Conservation (phyloP, 2,888 invertebrate genomes). For the Blera fallax region DNA sequence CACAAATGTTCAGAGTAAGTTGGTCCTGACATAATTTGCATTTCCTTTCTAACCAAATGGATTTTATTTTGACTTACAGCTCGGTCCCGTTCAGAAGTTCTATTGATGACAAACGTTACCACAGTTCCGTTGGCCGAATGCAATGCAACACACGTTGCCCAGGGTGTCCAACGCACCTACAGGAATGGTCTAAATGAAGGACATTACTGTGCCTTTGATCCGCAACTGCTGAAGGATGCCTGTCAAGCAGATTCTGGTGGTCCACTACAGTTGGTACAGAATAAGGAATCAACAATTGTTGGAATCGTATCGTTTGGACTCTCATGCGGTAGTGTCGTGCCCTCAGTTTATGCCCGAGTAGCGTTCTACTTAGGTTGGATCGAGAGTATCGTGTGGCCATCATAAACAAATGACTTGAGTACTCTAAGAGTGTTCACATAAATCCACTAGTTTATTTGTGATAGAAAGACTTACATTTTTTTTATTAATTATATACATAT, state of each 20-base stretch:
- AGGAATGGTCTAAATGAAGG: conserved; percentile 50
- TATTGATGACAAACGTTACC: conserved; percentile 74
- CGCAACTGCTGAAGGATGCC: conserved; percentile 62
- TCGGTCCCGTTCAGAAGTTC: conserved; percentile 52
- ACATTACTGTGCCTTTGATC: conserved; percentile 74
- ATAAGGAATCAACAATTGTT: conserved; percentile 53
- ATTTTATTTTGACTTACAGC: conserved; percentile 44
- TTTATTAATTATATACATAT: not conserved
- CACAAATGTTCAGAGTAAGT: conserved; percentile 76
- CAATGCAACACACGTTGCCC: conserved; percentile 47
- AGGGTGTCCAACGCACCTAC: conserved; percentile 31
- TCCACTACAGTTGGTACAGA: conserved; percentile 68
- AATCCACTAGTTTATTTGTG: conserved; percentile 25
- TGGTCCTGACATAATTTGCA: not conserved
- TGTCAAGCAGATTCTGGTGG: conserved; percentile 75
- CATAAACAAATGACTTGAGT: not conserved
- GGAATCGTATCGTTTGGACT: conserved; percentile 75
- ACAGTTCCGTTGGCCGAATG: conserved; percentile 65
- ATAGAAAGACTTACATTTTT: conserved; percentile 19
- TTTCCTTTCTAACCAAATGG: not conserved
- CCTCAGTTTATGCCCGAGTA: conserved; percentile 72
- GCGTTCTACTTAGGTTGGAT: conserved; percentile 75
- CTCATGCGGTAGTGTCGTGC: conserved; percentile 63
- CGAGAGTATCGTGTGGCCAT: conserved; percentile 75
- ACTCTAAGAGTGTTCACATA: conserved; percentile 6